Percentiles rank a stretch among this genome's conserved stretches.
Evolutionary conservation across 2,797 vertebrate species (phyloP).

Genomic region (Microcaecilia unicolor): DNA sequence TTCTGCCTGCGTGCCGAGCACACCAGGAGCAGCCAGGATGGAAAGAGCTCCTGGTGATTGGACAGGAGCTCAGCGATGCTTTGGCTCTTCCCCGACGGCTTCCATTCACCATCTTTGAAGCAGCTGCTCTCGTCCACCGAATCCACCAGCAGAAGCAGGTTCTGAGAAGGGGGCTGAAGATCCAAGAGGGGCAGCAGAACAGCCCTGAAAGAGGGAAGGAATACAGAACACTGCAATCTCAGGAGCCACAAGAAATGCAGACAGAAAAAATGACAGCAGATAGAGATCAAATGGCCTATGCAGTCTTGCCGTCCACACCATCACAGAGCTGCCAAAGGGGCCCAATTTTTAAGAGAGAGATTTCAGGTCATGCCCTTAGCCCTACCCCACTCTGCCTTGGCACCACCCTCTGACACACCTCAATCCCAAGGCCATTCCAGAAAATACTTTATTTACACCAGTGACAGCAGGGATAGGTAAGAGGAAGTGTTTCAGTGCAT

Average conservation of each 20-base stretch:
- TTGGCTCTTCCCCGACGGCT: slow-evolving; percentile 11
- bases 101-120: slow-evolving; percentile 6
- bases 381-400: no score
- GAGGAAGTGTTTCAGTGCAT: no score
- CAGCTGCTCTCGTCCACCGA: slow-evolving; percentile 48
- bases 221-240: neutral
- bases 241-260: neutral
- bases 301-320: no score
- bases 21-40: slow-evolving; percentile 66
- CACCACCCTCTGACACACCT: no score
- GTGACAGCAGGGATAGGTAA: no score
- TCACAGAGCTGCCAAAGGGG: no score
- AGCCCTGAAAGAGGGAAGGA: slow-evolving; percentile 33
- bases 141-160: slow-evolving; percentile 61
- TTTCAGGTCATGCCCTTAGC: no score
- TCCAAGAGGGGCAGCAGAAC: slow-evolving; percentile 56
- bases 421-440: no score
- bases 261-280: neutral
- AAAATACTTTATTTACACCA: no score
- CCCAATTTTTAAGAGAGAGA: no score
- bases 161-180: slow-evolving; percentile 52
- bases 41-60: slow-evolving; percentile 57
- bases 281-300: no score
- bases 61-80: slow-evolving; percentile 62
- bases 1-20: slow-evolving; percentile 66